These are phyloP conservation scores for Leptonema lineaticorne DNA, from an alignment of 1,140 invertebrate genomes.

Conservation along the genomic window DNA sequence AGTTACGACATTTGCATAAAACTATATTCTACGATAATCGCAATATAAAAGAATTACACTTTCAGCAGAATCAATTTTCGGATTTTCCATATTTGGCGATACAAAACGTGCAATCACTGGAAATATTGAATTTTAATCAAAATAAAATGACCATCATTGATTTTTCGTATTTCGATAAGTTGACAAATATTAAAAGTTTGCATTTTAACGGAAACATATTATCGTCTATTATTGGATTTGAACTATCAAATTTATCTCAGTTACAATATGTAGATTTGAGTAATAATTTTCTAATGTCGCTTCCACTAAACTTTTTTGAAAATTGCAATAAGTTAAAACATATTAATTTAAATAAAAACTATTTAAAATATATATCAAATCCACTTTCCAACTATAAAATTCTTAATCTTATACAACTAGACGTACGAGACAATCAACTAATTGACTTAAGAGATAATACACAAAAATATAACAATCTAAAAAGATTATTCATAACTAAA, in stretches of 20 bases:
- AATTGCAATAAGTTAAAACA: not conserved
- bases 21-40: not conserved
- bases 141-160: conserved; percentile 11
- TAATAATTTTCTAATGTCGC: conserved; percentile 3
- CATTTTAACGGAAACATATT: not conserved
- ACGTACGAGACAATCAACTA: not conserved
- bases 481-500: not conserved
- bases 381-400: not conserved
- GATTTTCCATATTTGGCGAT: conserved; percentile 8
- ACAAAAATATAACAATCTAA: conserved; percentile 2
- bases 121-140: not conserved
- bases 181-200: not conserved
- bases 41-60: not conserved
- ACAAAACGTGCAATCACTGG: not conserved
- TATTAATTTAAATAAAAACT: not conserved
- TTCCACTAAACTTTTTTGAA: not conserved
- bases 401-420: not conserved
- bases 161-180: conserved; percentile 8
- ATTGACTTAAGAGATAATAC: not conserved
- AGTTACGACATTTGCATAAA: not conserved
- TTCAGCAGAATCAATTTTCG: conserved; percentile 3
- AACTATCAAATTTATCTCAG: not conserved
- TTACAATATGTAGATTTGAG: conserved; percentile 2
- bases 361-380: not conserved
- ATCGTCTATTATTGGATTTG: not conserved